Conservation (phyloP, 2,113 vertebrate species). For the Onychostruthus taczanowskii region DNA sequence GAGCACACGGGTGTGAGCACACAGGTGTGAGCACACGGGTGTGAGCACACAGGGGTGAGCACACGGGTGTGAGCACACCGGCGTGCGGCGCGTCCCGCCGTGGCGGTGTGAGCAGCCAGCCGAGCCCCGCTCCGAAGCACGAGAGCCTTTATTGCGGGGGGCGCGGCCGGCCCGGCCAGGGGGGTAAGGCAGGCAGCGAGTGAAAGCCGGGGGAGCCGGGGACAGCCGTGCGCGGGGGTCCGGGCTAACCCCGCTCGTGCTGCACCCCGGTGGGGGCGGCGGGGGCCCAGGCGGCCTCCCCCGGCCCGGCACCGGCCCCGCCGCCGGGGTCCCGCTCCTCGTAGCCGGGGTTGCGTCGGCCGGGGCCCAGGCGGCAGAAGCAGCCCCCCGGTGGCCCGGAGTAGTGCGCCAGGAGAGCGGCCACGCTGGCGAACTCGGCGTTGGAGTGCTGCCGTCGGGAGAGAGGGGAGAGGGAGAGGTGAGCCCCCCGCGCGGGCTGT, state of each 20-base stretch:
- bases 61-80: too few species aligned
- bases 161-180: not conserved
- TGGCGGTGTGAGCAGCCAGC: not conserved
- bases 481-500: rapidly evolving
- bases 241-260: slow-evolving; percentile 61
- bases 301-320: not conserved
- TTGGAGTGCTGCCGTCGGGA: slow-evolving; percentile 76
- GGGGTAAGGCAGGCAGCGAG: not conserved
- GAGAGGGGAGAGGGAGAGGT: not conserved
- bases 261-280: slow-evolving; percentile 5
- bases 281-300: not conserved
- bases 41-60: too few species aligned
- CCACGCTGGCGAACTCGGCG: slow-evolving; percentile 79
- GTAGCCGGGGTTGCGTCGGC: slow-evolving; percentile 86
- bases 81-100: too few species aligned
- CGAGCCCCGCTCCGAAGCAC: not conserved
- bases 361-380: slow-evolving; percentile 77
- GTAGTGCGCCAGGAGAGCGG: slow-evolving; percentile 85
- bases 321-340: slow-evolving; percentile 75
- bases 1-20: too few species aligned
- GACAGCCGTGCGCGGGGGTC: not conserved
- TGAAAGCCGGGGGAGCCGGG: not conserved
- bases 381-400: slow-evolving; percentile 71
- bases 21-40: too few species aligned
- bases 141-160: slow-evolving; percentile 4